A percentile compares a stretch with the other conserved stretches of the same genome.
These are phyloP conservation scores for Conus betulinus DNA, from an alignment of 1,140 invertebrate genomes.

Conservation along the genomic window DNA sequence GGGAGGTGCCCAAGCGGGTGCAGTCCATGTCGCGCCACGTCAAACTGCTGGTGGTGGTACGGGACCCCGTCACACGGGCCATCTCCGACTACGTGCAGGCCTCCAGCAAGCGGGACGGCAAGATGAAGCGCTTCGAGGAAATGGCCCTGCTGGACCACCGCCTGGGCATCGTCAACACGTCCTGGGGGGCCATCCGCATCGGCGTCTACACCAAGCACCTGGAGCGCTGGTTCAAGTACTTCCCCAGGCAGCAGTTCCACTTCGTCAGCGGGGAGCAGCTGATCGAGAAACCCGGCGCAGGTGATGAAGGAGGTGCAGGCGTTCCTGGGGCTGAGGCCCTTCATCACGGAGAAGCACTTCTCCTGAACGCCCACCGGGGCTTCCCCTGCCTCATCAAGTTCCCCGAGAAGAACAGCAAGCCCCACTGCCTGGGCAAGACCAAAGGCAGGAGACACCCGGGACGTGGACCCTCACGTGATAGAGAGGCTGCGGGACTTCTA, in stretches of 20 bases:
- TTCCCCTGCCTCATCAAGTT: constrained; percentile 92
- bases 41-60: constrained; percentile 91
- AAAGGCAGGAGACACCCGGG: constrained; percentile 94
- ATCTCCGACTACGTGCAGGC: constrained; percentile 94
- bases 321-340: constrained; percentile 88
- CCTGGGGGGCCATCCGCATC: constrained; percentile 90
- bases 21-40: constrained; percentile 90
- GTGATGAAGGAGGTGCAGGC: constrained; percentile 90
- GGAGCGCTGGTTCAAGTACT: constrained; percentile 89
- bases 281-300: constrained; percentile 89
- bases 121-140: constrained; percentile 87
- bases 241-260: constrained; percentile 88
- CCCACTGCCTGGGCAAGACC: constrained; percentile 94
- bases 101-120: constrained; percentile 72
- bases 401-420: constrained; percentile 82
- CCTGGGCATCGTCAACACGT: constrained; percentile 85
- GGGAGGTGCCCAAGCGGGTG: constrained; percentile 88
- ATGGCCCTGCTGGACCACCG: constrained; percentile 85
- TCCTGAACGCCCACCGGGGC: constrained; percentile 94
- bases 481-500: constrained; percentile 90
- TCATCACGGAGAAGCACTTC: constrained; percentile 93
- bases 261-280: constrained; percentile 93
- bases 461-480: constrained; percentile 84
- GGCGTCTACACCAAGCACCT: constrained; percentile 91
- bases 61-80: constrained; percentile 93